Percentiles rank a stretch among this genome's conserved stretches.
Evolutionary conservation across 2,888 invertebrate genomes (phyloP).

Genomic region (Dryobotodes eremita): DNA sequence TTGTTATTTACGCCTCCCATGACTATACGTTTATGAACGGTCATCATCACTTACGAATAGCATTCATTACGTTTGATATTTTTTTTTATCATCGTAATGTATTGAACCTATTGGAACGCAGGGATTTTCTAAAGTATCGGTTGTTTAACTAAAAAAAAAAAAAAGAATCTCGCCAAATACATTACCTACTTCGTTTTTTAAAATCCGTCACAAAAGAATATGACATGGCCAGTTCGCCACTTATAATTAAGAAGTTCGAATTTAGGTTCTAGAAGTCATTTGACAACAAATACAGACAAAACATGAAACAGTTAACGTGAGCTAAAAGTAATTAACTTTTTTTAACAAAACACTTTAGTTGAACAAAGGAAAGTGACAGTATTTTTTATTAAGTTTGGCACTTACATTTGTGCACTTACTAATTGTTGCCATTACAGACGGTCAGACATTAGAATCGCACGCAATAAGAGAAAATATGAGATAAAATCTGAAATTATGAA

Average conservation of each 20-base stretch:
- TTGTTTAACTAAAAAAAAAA: not conserved
- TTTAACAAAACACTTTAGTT: constrained; percentile 32
- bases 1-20: constrained; percentile 56
- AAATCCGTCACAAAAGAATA: not conserved
- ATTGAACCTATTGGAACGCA: not conserved
- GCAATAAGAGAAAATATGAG: constrained; percentile 68
- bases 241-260: not conserved
- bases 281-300: constrained; percentile 1
- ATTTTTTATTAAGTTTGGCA: constrained; percentile 43
- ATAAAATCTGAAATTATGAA: constrained; percentile 28
- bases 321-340: constrained; percentile 29
- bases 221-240: not conserved
- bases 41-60: constrained; percentile 35
- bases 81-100: not conserved
- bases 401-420: constrained; percentile 42
- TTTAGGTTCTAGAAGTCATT: constrained; percentile 1
- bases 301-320: constrained; percentile 17
- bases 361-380: constrained; percentile 48
- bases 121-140: constrained; percentile 6
- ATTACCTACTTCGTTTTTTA: not conserved
- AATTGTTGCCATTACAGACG: constrained; percentile 45
- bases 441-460: constrained; percentile 61
- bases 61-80: constrained; percentile 24
- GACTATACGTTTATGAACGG: constrained; percentile 39
- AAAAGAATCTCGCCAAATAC: not conserved